Evolutionary conservation across 2,113 vertebrate species (phyloP).

Genomic region (Pedionomus torquatus): DNA sequence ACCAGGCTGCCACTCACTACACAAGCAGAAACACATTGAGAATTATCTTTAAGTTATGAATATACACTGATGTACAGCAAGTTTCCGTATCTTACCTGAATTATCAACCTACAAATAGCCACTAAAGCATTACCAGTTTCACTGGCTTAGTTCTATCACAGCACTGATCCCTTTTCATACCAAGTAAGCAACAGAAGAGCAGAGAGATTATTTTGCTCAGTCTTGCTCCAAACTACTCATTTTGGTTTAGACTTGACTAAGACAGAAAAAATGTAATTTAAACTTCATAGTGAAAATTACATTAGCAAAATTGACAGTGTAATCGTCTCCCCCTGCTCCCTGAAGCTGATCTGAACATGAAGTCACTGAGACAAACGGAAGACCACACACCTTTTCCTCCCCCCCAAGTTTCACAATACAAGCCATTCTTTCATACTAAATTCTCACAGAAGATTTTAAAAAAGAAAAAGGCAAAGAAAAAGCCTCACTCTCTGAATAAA

Average conservation of each 20-base stretch:
- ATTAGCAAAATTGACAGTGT: background rate
- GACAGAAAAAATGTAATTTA: background rate
- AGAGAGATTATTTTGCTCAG: background rate
- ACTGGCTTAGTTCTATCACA: background rate
- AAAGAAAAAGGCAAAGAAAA: too few relatives aligned
- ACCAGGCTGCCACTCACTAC: background rate
- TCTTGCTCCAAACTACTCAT: background rate
- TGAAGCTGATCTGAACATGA: background rate
- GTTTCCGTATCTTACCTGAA: background rate
- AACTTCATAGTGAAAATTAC: background rate
- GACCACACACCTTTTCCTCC: background rate
- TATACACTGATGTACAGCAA: background rate
- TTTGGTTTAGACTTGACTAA: background rate
- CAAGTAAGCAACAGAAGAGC: background rate
- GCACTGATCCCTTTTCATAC: background rate
- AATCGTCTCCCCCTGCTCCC: background rate
- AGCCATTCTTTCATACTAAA: background rate
- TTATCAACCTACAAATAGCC: background rate
- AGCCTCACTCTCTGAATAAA: background rate
- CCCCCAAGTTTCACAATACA: background rate
- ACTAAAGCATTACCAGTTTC: background rate
- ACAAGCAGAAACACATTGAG: background rate
- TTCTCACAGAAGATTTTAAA: background rate
- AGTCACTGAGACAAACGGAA: background rate
- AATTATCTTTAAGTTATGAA: background rate